These are phyloP conservation scores for Drosophila repletoides DNA, from an alignment of 1,140 invertebrate genomes.

Conservation along the genomic window DNA sequence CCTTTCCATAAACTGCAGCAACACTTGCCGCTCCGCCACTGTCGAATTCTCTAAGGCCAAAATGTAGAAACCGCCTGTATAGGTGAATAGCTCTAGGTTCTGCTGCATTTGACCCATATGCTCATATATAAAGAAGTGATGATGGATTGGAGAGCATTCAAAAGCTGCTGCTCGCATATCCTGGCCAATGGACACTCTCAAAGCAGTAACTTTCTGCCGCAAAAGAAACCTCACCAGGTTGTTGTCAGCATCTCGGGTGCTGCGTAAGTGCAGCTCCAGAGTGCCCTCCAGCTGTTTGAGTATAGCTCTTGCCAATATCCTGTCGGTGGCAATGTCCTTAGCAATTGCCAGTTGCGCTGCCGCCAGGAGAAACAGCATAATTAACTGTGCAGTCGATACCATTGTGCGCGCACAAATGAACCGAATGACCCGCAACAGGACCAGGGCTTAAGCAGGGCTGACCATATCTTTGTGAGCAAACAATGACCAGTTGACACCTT, in stretches of 20 bases:
- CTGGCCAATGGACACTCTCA: neutral
- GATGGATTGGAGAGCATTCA: neutral
- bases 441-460: slow-evolving; percentile 40
- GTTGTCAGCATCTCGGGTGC: slow-evolving; percentile 2
- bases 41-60: slow-evolving; percentile 5
- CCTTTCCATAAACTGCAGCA: slow-evolving; percentile 37
- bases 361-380: slow-evolving; percentile 53
- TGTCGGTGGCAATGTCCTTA: slow-evolving; percentile 15
- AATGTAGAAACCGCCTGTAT: slow-evolving; percentile 46
- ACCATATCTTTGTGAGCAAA: slow-evolving; percentile 27
- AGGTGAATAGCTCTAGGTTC: neutral
- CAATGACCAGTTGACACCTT: slow-evolving; percentile 43
- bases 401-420: slow-evolving; percentile 58
- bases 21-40: neutral
- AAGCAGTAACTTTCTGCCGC: neutral
- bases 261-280: slow-evolving; percentile 41
- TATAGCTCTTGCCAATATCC: slow-evolving; percentile 27
- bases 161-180: neutral
- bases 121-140: slow-evolving; percentile 27
- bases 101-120: slow-evolving; percentile 8
- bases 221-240: slow-evolving; percentile 35
- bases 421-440: slow-evolving; percentile 12
- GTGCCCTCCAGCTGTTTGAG: slow-evolving; percentile 30
- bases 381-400: slow-evolving; percentile 44
- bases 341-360: neutral